A percentile compares a stretch with the other conserved stretches of the same genome.
These are phyloP conservation scores for Sesamia inferens DNA, from an alignment of 2,888 invertebrate species.

Conservation along the genomic window DNA sequence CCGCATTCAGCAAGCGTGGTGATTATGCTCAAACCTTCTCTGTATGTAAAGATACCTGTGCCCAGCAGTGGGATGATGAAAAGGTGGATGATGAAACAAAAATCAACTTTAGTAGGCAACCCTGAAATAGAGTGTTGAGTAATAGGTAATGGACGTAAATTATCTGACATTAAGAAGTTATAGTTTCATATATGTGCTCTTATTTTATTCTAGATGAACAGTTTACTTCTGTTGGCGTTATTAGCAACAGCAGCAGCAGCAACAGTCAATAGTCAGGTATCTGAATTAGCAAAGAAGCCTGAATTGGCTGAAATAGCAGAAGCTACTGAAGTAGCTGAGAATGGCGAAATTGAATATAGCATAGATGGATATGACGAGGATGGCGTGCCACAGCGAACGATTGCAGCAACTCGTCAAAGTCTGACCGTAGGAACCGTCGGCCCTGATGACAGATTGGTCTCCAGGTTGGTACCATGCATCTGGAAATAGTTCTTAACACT, in stretches of 20 bases:
- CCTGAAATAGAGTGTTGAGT: too few species aligned
- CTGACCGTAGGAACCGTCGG: slow-evolving; percentile 14
- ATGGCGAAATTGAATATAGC: background rate
- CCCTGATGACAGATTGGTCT: slow-evolving; percentile 28
- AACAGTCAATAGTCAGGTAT: slow-evolving; percentile 6
- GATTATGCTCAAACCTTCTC: too few species aligned
- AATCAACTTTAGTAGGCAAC: too few species aligned
- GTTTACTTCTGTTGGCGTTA: slow-evolving; percentile 13
- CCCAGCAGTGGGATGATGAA: too few species aligned
- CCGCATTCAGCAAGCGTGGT: too few species aligned
- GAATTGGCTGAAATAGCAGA: slow-evolving; percentile 1
- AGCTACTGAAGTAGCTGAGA: background rate
- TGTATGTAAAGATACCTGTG: too few species aligned
- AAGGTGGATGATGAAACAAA: too few species aligned
- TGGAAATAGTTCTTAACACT: background rate
- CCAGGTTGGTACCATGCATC: slow-evolving; percentile 19
- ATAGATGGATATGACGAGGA: slow-evolving; percentile 5
- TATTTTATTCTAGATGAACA: slow-evolving; percentile 36
- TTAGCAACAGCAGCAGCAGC: slow-evolving; percentile 25
- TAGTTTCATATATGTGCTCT: background rate
- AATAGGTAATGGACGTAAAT: too few species aligned
- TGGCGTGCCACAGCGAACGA: slow-evolving; percentile 20
- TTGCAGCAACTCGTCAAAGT: slow-evolving; percentile 23
- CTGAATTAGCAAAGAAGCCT: background rate
- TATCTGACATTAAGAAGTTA: background rate